A percentile compares a stretch with the other conserved stretches of the same genome.
These are phyloP conservation scores for Drosophila borealis DNA, from an alignment of 2,888 invertebrate genomes.

Conservation along the genomic window DNA sequence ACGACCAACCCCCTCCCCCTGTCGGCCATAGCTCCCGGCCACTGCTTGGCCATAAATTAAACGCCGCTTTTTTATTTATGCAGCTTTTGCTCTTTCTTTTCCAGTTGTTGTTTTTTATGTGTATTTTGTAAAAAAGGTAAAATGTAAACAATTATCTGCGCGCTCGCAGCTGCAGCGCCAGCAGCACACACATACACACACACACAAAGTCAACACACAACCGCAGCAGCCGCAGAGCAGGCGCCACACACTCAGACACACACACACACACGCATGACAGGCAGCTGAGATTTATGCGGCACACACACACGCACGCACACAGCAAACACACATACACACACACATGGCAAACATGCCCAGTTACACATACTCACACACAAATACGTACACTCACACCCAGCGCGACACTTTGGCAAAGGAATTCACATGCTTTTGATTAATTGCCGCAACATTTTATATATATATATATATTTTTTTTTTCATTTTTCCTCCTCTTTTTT, in stretches of 20 bases:
- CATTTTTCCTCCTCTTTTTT: conserved; percentile 7
- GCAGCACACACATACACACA: conserved; percentile 6
- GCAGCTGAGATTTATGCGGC: conserved; percentile 74
- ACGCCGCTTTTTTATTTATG: conserved; percentile 68
- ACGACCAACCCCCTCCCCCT: conserved; percentile 2
- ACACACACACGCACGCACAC: conserved; percentile 10
- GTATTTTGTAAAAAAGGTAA: conserved; percentile 62
- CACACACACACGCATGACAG: conserved; percentile 63
- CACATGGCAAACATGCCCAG: conserved; percentile 18
- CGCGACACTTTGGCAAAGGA: conserved; percentile 65
- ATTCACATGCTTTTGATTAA: conserved; percentile 80
- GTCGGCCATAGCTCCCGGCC: conserved; percentile 16
- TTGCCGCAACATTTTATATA: conserved; percentile 78
- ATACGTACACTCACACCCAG: conserved; percentile 27
- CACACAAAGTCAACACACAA: conserved; percentile 47
- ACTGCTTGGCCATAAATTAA: conserved; percentile 70
- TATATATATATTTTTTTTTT: conserved; percentile 30
- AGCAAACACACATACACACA: conserved; percentile 25
- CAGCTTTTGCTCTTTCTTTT: conserved; percentile 33
- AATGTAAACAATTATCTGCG: conserved; percentile 81
- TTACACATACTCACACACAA: conserved; percentile 33
- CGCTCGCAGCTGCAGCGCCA: conserved; percentile 62
- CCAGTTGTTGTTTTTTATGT: conserved; percentile 3
- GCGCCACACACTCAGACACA: conserved; percentile 40
- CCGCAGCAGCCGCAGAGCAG: conserved; percentile 50